Evolutionary conservation across 2,797 vertebrate species (phyloP).

Genomic region (Lophura swinhoii): DNA sequence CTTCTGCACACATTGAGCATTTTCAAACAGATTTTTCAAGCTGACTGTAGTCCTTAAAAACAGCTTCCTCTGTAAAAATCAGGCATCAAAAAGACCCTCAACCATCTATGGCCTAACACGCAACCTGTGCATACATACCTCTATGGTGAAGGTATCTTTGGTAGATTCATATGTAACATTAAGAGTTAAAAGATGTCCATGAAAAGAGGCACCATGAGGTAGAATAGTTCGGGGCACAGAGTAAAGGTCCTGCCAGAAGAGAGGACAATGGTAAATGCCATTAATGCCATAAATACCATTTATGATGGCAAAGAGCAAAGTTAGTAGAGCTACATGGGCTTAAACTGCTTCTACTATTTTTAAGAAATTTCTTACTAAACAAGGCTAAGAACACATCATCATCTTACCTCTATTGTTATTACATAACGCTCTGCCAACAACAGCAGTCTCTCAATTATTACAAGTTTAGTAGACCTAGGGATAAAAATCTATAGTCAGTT

Average conservation of each 20-base stretch:
- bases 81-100: not conserved
- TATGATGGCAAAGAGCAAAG: not conserved
- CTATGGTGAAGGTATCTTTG: conserved; percentile 97
- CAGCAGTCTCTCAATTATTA: conserved; percentile 97
- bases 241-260: conserved; percentile 89
- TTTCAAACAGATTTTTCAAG: not conserved
- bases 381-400: not conserved
- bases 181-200: conserved; percentile 96
- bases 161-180: conserved; percentile 97
- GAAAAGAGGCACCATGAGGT: conserved; percentile 99
- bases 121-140: conserved; percentile 81
- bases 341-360: not conserved
- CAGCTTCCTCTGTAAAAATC: not conserved
- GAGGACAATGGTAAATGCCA: not conserved
- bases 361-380: not conserved
- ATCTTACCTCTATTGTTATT: conserved; percentile 95
- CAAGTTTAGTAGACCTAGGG: conserved; percentile 95
- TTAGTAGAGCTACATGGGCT: not conserved
- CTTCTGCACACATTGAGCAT: not conserved
- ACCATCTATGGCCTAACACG: accelerated
- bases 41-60: not conserved
- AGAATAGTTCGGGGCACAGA: conserved; percentile 99
- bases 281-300: not conserved
- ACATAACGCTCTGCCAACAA: conserved; percentile 97
- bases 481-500: conserved; percentile 40